phyloP scores from a whole-genome alignment of 2,113 vertebrate genomes.

The Poeciliopsis retropinna region DNA sequence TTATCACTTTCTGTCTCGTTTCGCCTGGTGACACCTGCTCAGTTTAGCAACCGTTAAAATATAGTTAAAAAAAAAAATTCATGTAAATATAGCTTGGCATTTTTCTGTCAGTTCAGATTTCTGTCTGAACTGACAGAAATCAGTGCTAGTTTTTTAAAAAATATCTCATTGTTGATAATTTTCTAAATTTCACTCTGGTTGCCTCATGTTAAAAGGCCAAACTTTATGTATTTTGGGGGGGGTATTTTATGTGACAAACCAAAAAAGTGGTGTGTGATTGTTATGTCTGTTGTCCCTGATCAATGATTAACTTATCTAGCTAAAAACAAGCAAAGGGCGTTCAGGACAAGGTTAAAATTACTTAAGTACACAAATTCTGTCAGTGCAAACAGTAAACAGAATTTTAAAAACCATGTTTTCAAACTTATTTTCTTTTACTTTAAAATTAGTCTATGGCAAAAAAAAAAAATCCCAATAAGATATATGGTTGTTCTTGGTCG shows the following conservation, averaged over 20 bases:
- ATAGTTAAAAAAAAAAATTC: neutral
- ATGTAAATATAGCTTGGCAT: too few species aligned
- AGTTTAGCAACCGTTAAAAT: neutral
- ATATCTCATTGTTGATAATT: too few species aligned
- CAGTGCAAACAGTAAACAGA: neutral
- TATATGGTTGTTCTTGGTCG: neutral
- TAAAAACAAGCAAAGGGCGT: too few species aligned
- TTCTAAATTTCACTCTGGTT: neutral
- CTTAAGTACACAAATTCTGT: too few species aligned
- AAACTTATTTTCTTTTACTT: neutral
- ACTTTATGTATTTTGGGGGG: too few species aligned
- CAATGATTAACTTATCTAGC: too few species aligned
- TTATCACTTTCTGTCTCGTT: conserved; percentile 5
- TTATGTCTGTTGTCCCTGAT: too few species aligned
- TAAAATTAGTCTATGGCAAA: neutral
- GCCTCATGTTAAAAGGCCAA: too few species aligned
- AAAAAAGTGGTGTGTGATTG: neutral
- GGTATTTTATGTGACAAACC: too few species aligned
- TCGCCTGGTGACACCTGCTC: neutral
- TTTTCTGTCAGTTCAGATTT: too few species aligned
- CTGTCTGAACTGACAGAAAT: neutral
- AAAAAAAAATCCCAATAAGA: neutral
- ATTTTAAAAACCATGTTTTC: neutral
- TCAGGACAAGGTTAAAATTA: too few species aligned
- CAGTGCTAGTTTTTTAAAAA: too few species aligned